These are phyloP conservation scores for Oikopleura dioica DNA, from an alignment of 23 tunicate genomes.

Conservation along the genomic window DNA sequence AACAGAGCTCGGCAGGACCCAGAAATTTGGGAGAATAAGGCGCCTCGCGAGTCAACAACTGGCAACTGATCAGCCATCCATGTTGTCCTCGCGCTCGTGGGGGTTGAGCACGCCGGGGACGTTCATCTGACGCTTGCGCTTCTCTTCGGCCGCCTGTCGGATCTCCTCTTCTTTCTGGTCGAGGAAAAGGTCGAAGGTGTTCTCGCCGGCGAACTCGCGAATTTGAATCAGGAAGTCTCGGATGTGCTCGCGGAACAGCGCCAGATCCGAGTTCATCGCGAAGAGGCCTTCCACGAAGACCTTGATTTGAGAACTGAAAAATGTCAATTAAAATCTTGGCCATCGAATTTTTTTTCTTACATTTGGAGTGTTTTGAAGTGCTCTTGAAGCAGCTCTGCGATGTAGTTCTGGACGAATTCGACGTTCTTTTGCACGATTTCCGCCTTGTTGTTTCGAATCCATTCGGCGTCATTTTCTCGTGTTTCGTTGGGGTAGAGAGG, in stretches of 20 bases:
- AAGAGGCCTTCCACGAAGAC: constrained; percentile 90
- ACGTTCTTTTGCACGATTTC: constrained; percentile 21
- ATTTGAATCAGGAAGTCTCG: constrained; percentile 96
- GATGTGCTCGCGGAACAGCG: constrained; percentile 78
- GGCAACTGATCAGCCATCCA: background rate
- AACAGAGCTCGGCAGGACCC: no score
- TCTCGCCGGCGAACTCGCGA: constrained; percentile 92
- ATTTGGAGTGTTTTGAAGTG: constrained; percentile 88
- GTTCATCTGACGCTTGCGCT: constrained; percentile 35
- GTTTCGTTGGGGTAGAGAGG: constrained; percentile 67
- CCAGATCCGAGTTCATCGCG: constrained; percentile 78
- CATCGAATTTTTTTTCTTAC: constrained; percentile 44
- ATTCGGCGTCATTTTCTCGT: constrained; percentile 14
- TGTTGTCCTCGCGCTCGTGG: constrained; percentile 60
- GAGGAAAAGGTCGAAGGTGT: constrained; percentile 70
- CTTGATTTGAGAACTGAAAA: constrained; percentile 91
- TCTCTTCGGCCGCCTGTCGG: constrained; percentile 61
- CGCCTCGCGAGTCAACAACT: no score
- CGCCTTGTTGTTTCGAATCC: background rate
- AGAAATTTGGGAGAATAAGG: no score
- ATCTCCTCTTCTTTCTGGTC: constrained; percentile 72
- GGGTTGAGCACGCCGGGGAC: constrained; percentile 97
- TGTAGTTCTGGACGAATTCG: constrained; percentile 76
- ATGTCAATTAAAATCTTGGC: no score
- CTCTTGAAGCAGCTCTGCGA: constrained; percentile 70